These are phyloP conservation scores for Pangasius larnaudii DNA, from an alignment of 2,797 vertebrate genomes.

Conservation along the genomic window DNA sequence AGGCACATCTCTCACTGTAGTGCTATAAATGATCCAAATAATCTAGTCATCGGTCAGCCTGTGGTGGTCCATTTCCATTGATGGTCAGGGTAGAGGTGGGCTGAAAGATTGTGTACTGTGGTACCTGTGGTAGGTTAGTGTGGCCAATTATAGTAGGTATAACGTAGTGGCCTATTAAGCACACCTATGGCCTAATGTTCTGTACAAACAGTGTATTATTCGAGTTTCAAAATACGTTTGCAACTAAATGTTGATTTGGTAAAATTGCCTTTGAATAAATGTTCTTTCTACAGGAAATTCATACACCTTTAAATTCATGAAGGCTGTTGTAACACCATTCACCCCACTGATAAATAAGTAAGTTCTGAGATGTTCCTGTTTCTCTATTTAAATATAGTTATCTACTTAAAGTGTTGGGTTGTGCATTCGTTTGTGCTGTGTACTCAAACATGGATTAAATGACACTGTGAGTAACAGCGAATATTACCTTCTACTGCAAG, in stretches of 20 bases:
- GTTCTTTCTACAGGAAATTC: conserved; percentile 72
- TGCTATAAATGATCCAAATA: background rate
- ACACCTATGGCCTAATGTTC: background rate
- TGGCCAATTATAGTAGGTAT: background rate
- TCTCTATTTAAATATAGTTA: background rate
- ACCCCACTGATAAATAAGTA: conserved; percentile 78
- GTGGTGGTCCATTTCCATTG: background rate
- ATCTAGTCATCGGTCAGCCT: background rate
- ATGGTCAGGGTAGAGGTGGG: background rate
- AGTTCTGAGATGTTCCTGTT: conserved; percentile 44
- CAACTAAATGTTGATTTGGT: background rate
- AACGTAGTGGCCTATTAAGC: background rate
- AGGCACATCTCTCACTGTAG: background rate
- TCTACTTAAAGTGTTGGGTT: background rate
- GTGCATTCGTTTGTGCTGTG: no score
- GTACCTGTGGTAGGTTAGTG: background rate
- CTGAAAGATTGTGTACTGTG: background rate
- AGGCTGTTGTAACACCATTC: conserved; percentile 72
- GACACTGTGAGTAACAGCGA: background rate
- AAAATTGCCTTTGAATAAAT: conserved; percentile 3
- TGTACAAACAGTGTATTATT: background rate
- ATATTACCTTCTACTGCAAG: background rate
- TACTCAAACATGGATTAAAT: background rate
- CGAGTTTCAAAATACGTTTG: background rate
- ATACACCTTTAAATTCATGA: conserved; percentile 73